Percentiles rank a stretch among this genome's conserved stretches.
These are phyloP conservation scores for Vireo griseus DNA, from an alignment of 2,797 vertebrate genomes.

Conservation along the genomic window DNA sequence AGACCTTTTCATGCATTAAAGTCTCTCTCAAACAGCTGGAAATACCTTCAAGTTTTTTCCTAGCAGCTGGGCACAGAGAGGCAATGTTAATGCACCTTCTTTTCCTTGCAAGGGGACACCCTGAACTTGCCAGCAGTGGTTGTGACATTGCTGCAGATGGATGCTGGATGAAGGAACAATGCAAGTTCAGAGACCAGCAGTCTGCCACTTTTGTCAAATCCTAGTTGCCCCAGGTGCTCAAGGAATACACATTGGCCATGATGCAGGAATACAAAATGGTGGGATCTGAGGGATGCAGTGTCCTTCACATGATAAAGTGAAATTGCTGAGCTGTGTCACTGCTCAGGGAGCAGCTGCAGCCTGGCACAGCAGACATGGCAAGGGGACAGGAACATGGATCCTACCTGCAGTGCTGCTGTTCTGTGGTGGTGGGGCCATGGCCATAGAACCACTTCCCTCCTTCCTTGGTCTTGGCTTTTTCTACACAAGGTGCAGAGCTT, in stretches of 20 bases:
- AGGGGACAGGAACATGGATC: background rate
- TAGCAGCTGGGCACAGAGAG: background rate
- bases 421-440: background rate
- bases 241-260: background rate
- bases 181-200: background rate
- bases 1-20: background rate
- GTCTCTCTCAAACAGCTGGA: background rate
- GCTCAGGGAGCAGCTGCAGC: background rate
- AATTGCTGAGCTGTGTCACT: background rate
- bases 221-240: background rate
- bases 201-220: background rate
- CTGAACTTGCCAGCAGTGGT: background rate
- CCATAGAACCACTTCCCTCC: fast-evolving
- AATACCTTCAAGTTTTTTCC: background rate
- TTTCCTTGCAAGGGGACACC: background rate
- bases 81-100: background rate
- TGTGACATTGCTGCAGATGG: background rate
- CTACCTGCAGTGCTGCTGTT: background rate
- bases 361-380: background rate
- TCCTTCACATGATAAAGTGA: background rate
- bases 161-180: background rate
- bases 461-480: background rate
- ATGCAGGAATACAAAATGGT: background rate
- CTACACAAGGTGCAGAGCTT: background rate
- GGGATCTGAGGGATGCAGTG: no score